Percentiles rank a stretch among this genome's conserved stretches.
These are phyloP conservation scores for Plutella xylostella DNA, from an alignment of 2,888 invertebrate species.

Conservation along the genomic window DNA sequence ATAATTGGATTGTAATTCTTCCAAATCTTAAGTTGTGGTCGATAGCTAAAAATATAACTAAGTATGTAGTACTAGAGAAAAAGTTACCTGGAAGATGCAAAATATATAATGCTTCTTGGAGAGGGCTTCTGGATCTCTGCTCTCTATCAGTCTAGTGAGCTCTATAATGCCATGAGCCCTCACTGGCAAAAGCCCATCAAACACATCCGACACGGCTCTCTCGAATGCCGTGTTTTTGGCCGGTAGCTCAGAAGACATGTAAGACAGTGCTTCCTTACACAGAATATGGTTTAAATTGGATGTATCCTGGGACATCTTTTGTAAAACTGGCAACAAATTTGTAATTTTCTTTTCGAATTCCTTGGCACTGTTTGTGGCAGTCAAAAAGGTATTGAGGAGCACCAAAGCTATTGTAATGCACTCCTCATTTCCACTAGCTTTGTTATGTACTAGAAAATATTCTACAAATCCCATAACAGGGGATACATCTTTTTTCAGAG, in stretches of 20 bases:
- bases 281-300: conserved; percentile 35
- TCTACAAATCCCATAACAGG: conserved; percentile 59
- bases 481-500: conserved; percentile 50
- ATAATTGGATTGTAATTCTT: neutral
- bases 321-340: conserved; percentile 36
- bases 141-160: conserved; percentile 78
- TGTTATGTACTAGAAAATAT: conserved; percentile 39
- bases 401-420: conserved; percentile 51
- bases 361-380: conserved; percentile 29
- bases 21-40: neutral
- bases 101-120: conserved; percentile 75
- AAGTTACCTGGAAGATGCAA: conserved; percentile 76
- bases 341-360: conserved; percentile 29
- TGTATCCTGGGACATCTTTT: conserved; percentile 29
- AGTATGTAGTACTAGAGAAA: neutral
- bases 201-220: conserved; percentile 74
- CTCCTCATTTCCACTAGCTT: conserved; percentile 35
- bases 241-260: conserved; percentile 29
- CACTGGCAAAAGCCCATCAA: conserved; percentile 80
- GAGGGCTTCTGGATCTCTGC: conserved; percentile 72
- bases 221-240: conserved; percentile 53
- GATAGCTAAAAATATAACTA: neutral
- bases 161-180: conserved; percentile 84
- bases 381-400: conserved; percentile 47
- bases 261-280: conserved; percentile 41